These are phyloP conservation scores for Typhlichthys eigenmanni DNA, from an alignment of 2,797 vertebrate species.

Conservation along the genomic window DNA sequence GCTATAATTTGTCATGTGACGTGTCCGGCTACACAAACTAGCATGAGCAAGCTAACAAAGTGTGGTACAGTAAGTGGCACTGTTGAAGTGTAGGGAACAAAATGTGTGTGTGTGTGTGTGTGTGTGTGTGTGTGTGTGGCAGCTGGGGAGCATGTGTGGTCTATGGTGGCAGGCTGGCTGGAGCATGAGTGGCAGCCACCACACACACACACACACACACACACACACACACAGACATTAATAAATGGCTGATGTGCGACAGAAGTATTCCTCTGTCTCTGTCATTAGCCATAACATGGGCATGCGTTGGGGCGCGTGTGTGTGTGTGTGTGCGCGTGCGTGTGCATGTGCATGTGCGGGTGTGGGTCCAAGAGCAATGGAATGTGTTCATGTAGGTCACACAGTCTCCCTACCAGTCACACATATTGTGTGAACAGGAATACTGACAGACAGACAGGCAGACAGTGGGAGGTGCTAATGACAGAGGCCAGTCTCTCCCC, in stretches of 20 bases:
- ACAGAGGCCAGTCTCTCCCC: conserved; percentile 35
- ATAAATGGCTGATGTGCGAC: neutral
- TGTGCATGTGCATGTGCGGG: neutral
- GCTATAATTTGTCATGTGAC: too few species aligned
- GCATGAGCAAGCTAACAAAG: too few species aligned
- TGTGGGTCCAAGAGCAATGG: neutral
- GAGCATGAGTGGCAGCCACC: conserved; percentile 55
- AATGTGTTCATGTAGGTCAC: neutral
- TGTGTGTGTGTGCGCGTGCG: neutral
- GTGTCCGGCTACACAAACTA: too few species aligned
- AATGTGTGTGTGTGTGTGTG: conserved; percentile 27
- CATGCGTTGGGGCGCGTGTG: neutral
- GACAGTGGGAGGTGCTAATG: conserved; percentile 17
- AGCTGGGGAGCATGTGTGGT: conserved; percentile 81
- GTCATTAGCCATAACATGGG: neutral
- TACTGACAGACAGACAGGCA: neutral
- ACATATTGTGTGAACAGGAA: neutral
- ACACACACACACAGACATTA: too few species aligned
- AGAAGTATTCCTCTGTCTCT: neutral
- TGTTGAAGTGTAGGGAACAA: too few species aligned
- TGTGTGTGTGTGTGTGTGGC: conserved; percentile 50
- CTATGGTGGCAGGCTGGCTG: conserved; percentile 77
- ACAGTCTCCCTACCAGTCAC: too few species aligned
- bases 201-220: too few species aligned
- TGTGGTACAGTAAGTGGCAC: too few species aligned